phyloP scores from a whole-genome alignment of 2,888 invertebrate genomes.

The Siphonodentalium dalli region DNA sequence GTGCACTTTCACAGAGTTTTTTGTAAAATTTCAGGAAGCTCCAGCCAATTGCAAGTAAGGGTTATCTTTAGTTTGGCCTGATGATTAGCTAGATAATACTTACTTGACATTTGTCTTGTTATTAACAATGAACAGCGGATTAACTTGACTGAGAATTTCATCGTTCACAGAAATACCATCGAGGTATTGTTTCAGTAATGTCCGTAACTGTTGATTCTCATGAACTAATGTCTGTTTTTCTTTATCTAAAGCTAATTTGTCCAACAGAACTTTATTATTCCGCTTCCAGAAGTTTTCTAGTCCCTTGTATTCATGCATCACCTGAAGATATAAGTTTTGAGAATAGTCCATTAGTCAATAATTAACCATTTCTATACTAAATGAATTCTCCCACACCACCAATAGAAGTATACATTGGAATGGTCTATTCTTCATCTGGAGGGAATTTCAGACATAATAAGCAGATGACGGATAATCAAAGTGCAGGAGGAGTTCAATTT shows the following conservation, averaged over 20 bases:
- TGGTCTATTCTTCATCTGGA: too few relatives aligned
- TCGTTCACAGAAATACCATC: constrained; percentile 66
- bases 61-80: not conserved
- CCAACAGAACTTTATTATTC: constrained; percentile 70
- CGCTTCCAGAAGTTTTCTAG: constrained; percentile 77
- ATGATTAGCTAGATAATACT: constrained; percentile 28
- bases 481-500: too few relatives aligned
- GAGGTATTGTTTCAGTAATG: constrained; percentile 65
- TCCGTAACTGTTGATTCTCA: constrained; percentile 71
- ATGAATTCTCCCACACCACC: too few relatives aligned
- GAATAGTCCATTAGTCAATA: too few relatives aligned
- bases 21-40: not conserved
- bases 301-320: constrained; percentile 61
- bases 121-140: constrained; percentile 65
- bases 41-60: not conserved
- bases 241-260: constrained; percentile 68
- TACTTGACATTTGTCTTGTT: constrained; percentile 63
- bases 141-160: constrained; percentile 63
- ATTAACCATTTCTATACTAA: too few relatives aligned
- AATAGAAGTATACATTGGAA: too few relatives aligned
- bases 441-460: too few relatives aligned
- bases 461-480: too few relatives aligned
- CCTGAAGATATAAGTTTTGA: constrained; percentile 40
- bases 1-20: not conserved
- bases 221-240: constrained; percentile 65